Percentiles rank a stretch among this genome's conserved stretches.
phyloP scores from a whole-genome alignment of 2,113 vertebrate genomes.

The Callorhinus ursinus region DNA sequence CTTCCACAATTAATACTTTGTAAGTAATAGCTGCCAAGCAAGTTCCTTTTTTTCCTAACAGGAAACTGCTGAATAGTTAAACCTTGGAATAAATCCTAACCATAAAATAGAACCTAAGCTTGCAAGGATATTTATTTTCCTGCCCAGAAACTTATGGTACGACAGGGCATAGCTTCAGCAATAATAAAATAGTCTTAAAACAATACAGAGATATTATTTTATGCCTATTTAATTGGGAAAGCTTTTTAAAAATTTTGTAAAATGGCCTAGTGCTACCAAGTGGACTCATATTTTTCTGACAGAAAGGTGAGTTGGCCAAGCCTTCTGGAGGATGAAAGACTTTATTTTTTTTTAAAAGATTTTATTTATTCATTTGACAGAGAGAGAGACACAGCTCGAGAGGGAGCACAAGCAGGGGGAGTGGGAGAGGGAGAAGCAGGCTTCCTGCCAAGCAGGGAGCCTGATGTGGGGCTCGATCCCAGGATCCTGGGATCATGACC shows the following conservation, averaged over 20 bases:
- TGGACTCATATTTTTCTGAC: background rate
- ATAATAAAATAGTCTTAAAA: conserved; percentile 37
- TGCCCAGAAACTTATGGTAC: background rate
- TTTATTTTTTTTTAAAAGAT: background rate
- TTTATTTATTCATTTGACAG: too few species aligned
- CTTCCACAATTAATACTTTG: background rate
- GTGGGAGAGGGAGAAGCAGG: too few species aligned
- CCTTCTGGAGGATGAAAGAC: background rate
- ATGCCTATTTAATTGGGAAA: background rate
- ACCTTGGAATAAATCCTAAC: conserved; percentile 16
- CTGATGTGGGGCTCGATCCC: too few species aligned
- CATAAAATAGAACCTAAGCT: conserved; percentile 16
- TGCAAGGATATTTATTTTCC: background rate
- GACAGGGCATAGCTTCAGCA: background rate
- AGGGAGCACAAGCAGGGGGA: too few species aligned
- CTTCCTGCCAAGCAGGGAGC: too few species aligned
- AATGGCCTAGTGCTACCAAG: background rate
- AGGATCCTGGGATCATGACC: too few species aligned
- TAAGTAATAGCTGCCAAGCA: background rate
- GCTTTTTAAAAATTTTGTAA: background rate
- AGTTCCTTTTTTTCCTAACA: conserved; percentile 1
- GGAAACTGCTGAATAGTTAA: conserved; percentile 26
- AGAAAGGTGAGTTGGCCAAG: background rate
- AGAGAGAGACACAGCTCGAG: too few species aligned
- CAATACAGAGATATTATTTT: background rate